Conservation (phyloP, 2,888 invertebrate genomes). For the Punctoribates punctum region DNA sequence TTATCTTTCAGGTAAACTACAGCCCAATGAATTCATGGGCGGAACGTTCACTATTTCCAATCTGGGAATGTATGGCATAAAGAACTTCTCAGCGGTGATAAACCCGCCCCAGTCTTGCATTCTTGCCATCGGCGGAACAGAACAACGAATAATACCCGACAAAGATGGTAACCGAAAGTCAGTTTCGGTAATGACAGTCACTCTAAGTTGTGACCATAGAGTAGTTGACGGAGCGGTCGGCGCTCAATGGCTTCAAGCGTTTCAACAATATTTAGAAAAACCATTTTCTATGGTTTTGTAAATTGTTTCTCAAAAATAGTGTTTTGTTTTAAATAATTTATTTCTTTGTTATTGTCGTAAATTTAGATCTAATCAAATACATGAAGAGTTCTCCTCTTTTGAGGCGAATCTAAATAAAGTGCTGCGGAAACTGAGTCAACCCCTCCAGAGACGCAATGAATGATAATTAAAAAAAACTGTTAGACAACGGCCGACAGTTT, state of each 20-base stretch:
- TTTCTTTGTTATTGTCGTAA: too few species aligned
- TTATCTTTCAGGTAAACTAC: conserved; percentile 60
- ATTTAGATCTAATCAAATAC: too few species aligned
- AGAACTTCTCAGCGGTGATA: conserved; percentile 65
- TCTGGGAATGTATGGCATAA: conserved; percentile 66
- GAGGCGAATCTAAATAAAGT: too few species aligned
- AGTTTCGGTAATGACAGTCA: conserved; percentile 77
- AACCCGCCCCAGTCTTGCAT: conserved; percentile 77
- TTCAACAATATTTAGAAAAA: conserved; percentile 82
- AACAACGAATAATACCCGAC: conserved; percentile 68
- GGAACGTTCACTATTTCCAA: conserved; percentile 61
- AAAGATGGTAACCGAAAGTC: conserved; percentile 17
- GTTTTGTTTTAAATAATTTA: conserved; percentile 12
- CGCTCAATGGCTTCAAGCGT: conserved; percentile 87
- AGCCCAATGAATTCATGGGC: conserved; percentile 87
- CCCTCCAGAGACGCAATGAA: too few species aligned
- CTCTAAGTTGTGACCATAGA: conserved; percentile 58
- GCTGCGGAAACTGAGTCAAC: too few species aligned
- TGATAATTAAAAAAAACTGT: too few species aligned
- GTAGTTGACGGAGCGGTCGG: conserved; percentile 71
- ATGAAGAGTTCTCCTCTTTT: too few species aligned
- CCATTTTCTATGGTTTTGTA: conserved; percentile 89
- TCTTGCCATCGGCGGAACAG: conserved; percentile 79
- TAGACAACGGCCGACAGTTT: too few species aligned
- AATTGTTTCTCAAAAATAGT: not conserved